A percentile compares a stretch with the other conserved stretches of the same genome.
Evolutionary conservation across 2,888 invertebrate genomes (phyloP).

Genomic region (Campoplex capitator): DNA sequence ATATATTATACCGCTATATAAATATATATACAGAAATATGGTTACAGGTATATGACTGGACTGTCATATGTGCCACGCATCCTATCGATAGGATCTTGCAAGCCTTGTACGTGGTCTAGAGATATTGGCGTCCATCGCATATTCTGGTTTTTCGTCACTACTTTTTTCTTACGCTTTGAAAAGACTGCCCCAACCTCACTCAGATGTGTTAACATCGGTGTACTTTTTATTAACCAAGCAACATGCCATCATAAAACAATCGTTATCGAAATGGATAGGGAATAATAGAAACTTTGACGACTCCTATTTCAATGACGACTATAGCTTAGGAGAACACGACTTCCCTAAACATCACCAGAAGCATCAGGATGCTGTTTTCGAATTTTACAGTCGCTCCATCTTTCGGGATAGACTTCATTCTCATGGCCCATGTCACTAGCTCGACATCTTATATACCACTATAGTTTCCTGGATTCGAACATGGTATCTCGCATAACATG

Average conservation of each 20-base stretch:
- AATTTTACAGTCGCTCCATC: conserved; percentile 38
- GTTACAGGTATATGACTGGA: background rate
- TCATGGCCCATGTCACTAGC: conserved; percentile 7
- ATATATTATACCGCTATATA: conserved; percentile 23
- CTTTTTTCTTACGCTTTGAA: no score
- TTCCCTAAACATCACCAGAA: background rate
- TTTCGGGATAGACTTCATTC: conserved; percentile 12
- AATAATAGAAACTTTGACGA: conserved; percentile 8
- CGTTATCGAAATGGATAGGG: background rate
- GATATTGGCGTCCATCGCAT: background rate
- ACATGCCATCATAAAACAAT: background rate
- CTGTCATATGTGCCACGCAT: conserved; percentile 29
- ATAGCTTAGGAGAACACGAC: background rate
- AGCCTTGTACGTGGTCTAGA: conserved; percentile 31
- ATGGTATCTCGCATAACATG: conserved; percentile 30
- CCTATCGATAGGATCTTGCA: conserved; percentile 34
- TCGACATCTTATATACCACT: conserved; percentile 11
- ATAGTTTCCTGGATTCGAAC: conserved; percentile 22
- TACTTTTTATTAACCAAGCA: background rate
- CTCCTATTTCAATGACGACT: background rate
- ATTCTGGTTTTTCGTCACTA: background rate
- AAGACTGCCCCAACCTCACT: background rate
- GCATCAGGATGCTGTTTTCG: conserved; percentile 11
- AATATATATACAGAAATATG: conserved; percentile 19
- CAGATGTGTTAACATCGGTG: background rate